Evolutionary conservation across 2,113 vertebrate species (phyloP).

Genomic region (Triplophysa siluroides): DNA sequence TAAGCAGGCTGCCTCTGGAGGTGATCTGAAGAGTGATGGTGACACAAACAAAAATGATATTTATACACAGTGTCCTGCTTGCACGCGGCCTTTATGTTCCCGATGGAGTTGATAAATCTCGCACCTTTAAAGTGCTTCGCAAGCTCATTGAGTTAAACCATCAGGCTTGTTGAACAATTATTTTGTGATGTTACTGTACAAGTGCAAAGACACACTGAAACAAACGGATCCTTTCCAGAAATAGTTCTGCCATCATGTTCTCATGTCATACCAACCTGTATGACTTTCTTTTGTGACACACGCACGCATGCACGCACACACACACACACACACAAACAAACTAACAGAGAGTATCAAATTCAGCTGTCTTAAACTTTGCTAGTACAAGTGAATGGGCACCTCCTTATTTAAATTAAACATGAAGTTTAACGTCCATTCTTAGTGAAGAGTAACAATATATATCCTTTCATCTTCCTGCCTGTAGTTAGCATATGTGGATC

Average conservation of each 20-base stretch:
- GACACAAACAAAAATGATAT: slow-evolving; percentile 33
- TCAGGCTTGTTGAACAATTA: too few species aligned
- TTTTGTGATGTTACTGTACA: too few species aligned
- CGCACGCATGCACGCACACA: too few species aligned
- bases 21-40: slow-evolving; percentile 15
- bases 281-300: too few species aligned
- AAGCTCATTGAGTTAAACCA: not conserved
- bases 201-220: too few species aligned
- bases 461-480: not conserved
- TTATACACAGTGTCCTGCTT: not conserved
- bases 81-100: not conserved
- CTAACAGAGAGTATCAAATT: too few species aligned
- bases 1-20: slow-evolving; percentile 30
- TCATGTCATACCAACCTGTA: too few species aligned
- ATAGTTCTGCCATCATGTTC: too few species aligned
- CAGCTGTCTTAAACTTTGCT: not conserved
- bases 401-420: slow-evolving; percentile 8
- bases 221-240: too few species aligned
- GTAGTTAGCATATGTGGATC: slow-evolving; percentile 3
- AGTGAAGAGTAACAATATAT: not conserved
- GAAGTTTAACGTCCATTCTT: slow-evolving; percentile 7
- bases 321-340: too few species aligned
- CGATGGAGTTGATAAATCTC: not conserved
- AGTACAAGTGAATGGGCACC: not conserved
- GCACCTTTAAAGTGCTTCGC: not conserved